phyloP scores from a whole-genome alignment of 2,113 vertebrate species.

The Onychostruthus taczanowskii region DNA sequence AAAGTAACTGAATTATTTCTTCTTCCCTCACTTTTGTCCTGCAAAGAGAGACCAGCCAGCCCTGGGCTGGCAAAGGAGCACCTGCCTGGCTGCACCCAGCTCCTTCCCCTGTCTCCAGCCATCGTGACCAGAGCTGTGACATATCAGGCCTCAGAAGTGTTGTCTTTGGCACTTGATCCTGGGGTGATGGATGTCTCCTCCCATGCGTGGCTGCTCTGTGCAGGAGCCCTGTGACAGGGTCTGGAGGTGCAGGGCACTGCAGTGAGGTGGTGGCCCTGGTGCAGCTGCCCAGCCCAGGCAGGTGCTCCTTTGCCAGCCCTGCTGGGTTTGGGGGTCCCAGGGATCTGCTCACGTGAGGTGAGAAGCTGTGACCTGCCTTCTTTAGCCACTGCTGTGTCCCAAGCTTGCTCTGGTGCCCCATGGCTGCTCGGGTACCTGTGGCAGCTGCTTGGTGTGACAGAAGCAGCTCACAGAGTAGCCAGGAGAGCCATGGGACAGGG shows the following conservation, averaged over 20 bases:
- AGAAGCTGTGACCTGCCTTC: background rate
- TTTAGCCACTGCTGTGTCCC: background rate
- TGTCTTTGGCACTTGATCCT: background rate
- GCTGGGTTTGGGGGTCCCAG: fast-evolving
- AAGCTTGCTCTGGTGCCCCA: too few species aligned
- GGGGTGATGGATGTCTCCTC: background rate
- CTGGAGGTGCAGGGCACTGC: background rate
- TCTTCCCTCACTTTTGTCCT: background rate
- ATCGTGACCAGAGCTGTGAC: background rate
- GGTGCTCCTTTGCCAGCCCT: background rate
- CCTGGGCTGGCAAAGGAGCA: background rate
- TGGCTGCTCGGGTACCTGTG: too few species aligned
- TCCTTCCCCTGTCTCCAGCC: background rate
- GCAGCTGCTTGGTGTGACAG: too few species aligned
- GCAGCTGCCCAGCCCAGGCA: background rate
- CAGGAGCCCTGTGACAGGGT: background rate
- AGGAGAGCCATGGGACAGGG: too few species aligned
- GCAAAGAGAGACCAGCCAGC: background rate
- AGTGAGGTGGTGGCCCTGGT: fast-evolving
- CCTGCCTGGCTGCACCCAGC: background rate
- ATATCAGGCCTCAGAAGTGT: too few species aligned
- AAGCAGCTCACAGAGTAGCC: too few species aligned
- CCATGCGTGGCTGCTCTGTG: background rate
- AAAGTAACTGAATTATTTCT: background rate
- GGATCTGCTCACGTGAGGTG: background rate